Base-by-base conservation (phyloP, 1,140 invertebrate species). In the Homarus americanus region DNA sequence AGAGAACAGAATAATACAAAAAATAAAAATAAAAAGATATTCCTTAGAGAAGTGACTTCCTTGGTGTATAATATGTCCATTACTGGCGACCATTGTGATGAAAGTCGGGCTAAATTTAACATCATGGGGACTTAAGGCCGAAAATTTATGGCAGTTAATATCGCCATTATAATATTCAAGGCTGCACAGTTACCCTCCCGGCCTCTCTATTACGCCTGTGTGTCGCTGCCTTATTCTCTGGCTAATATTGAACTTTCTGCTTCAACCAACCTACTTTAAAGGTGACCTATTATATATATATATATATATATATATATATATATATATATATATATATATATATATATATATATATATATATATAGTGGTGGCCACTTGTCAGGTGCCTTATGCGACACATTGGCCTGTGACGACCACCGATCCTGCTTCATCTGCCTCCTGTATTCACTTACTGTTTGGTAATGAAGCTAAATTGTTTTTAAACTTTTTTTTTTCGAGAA, bases 261-360 rank as follows among this genome's bases (percentile, higher is more conserved):
- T 10, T 12, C 15, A 12, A n/a, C 0, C 4, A 28, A 80, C 49
- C 41, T 17, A 58, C 12, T 58, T 32, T 9, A 53, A 80, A n/a
- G 32, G 32, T 17, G 9, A 4, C 7, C 2, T 24, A 9, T 9
- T 63, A 53, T 34, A 72, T 82, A 41, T 88, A 75, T 75, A 73
- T 49, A 86, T 85, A 75, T 75, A 85, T 86, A 86, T 86, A 87
- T 87, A 87, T 87, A 78, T 87, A 87, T 87, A 87, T 87, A 87
- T 87, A 87, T 78, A 87, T 87, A 79, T 87, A 40, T 63, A 66
- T 87, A 49, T 75, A 76, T 76, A 75, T 75, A 76, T 76, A 76
- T 76, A 53, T 79, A 78, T 66, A 66, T 66, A 78, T 53, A 78
- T 84, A 78, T 87, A 76, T 40, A 41, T 49, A 41, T 58, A 82